These are phyloP conservation scores for Eidolon dupreanum DNA, from an alignment of 2,797 vertebrate species.

Conservation along the genomic window DNA sequence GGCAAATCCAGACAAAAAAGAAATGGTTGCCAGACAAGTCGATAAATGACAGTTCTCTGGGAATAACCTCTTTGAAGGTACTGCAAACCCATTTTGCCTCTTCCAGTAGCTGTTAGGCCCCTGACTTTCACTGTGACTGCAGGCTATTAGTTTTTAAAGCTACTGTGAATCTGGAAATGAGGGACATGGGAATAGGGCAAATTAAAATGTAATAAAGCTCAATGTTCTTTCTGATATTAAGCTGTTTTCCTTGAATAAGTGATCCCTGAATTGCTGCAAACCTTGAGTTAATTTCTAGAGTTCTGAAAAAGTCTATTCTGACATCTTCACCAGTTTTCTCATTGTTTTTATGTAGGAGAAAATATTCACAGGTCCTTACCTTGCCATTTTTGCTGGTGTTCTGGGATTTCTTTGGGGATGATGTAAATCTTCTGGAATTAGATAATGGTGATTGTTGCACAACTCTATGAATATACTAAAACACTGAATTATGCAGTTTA, in stretches of 20 bases:
- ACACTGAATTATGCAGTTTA: background rate
- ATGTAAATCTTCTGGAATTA: background rate
- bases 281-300: background rate
- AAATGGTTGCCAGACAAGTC: background rate
- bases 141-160: background rate
- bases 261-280: background rate
- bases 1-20: background rate
- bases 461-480: background rate
- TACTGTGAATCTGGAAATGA: background rate
- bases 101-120: background rate
- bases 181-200: background rate
- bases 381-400: background rate
- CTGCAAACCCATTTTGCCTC: background rate
- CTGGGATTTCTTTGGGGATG: background rate
- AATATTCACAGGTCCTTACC: background rate
- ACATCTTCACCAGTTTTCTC: background rate
- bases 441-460: background rate
- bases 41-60: background rate
- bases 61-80: background rate
- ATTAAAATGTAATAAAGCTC: background rate
- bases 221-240: background rate
- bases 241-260: background rate
- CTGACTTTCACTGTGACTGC: background rate
- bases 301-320: background rate
- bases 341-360: background rate